Evolutionary conservation across 2,113 vertebrate species (phyloP).

Genomic region (Melanerpes formicivorus): DNA sequence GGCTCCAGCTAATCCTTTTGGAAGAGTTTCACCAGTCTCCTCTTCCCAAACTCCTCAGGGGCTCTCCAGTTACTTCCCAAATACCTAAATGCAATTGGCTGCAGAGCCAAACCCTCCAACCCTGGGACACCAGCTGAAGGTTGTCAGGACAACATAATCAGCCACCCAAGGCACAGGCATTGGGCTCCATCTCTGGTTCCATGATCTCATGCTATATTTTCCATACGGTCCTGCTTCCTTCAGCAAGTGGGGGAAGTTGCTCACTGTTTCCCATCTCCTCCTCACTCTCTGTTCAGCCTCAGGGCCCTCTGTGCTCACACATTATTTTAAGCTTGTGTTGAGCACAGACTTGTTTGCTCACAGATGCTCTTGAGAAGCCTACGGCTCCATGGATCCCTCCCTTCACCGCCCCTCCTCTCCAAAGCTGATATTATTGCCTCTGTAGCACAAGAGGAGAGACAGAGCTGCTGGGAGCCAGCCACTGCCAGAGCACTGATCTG

Average conservation of each 20-base stretch:
- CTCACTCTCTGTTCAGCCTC: neutral
- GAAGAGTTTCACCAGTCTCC: conserved; percentile 49
- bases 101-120: conserved; percentile 42
- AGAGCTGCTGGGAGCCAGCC: neutral
- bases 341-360: conserved; percentile 1
- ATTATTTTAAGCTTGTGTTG: neutral
- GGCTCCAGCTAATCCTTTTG: conserved; percentile 45
- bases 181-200: conserved; percentile 3
- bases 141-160: conserved; percentile 59
- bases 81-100: conserved; percentile 11
- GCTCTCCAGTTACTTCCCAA: conserved; percentile 62
- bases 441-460: neutral
- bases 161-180: conserved; percentile 47
- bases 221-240: neutral
- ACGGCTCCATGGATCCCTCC: neutral
- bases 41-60: conserved; percentile 46
- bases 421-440: neutral
- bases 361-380: neutral
- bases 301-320: neutral
- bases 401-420: neutral
- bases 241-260: neutral
- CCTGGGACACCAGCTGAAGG: conserved; percentile 8
- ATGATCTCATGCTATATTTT: conserved; percentile 58
- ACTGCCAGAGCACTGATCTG: neutral
- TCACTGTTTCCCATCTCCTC: conserved; percentile 38